Base-by-base conservation (phyloP, 2,888 invertebrate genomes). In the Mesorhabditis spiculigera region DNA sequence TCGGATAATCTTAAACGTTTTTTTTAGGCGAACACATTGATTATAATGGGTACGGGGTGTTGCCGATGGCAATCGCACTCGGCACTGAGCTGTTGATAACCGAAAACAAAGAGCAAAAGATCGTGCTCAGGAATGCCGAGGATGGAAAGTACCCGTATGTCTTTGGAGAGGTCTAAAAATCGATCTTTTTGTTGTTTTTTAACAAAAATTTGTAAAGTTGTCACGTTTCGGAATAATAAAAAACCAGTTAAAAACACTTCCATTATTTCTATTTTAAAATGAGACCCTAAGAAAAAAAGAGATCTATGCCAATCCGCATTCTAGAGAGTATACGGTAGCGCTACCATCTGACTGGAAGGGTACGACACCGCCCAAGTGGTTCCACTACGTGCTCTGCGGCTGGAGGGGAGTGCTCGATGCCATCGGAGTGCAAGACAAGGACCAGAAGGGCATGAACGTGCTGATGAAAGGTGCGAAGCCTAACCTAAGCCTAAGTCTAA, bases 11-110 rank as follows among this genome's bases (percentile, higher is more conserved):
- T 2, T 2, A 2, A 10, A 42, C n/a, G 13, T 13, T 42, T 50
- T n/a, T 78, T 78, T 43, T 73, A 89, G 88, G 89, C 44, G 98
- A 99, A 87, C 98, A 98, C 89, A 92, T 98, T 80, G 98, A 99
- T 89, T 98, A 98, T 87, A 95, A 94, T 87, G 97, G 97, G 58
- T 99, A 95, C 88, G 91, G 92, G 61, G 95, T 96, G 73, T 91
- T 94, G 86, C 95, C 95, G 4, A 95, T 96, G 93, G 93, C 98
- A 8, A 90, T 98, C 75, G 92, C 94, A 81, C 95, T 95, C 87
- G 92, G 93, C 86, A 92, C 96, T 80, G 87, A 93, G 43, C 89
- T 95, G 69, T 93, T 93, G 3, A 92, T 91, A 3, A 84, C 88
- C 5, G 75, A 84, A 5, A 86, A 88, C 69, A 81, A 86, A 41